Evolutionary conservation across 1,140 invertebrate genomes (phyloP), one percentile per base, ranked within the genome.

Genomic region (Solenopsis invicta): DNA sequence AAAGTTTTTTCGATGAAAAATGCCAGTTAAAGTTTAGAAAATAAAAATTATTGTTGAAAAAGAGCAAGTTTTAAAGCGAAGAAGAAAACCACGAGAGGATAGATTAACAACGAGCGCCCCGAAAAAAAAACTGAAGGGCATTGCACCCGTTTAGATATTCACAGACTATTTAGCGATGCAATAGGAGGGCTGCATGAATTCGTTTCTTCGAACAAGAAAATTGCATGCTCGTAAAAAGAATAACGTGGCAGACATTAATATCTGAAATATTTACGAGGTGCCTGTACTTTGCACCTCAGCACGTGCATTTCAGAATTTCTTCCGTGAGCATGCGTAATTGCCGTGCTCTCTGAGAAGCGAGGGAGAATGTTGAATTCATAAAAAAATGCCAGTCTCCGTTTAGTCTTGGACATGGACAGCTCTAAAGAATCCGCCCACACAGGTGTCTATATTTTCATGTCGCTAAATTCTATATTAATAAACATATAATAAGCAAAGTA

Each of bases 321-420:
- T 52, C 64, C 78, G 37, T 81, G 78, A 24, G 50, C 78, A 81
- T 81, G 78, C 78, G 78, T 71, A 71, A 81, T 52, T 37, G 29
- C 24, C 37, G n/a, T 21, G 13, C 34, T 4, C n/a, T 4, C 12
- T 66, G 16, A 56, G 37, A 59, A 4, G 6, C 37, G 24, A 81
- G 50, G 10, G 37, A 81, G 2, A 45, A 56, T 45, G 34, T 6
- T 69, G 21, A 24, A 81, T 81, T 81, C 24, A 81, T 56, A 71
- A 81, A 81, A 81, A 81, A 80, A 59, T 45, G 21, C 24, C 78
- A 81, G 78, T 81, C 78, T 71, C 16, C 21, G 21, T 81, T 41
- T 48, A 71, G 50, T 0, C 50, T 71, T 67, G 1, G 50, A 71
- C 50, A 81, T 81, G 64, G 50, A 71, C 50, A 29, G 37, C 16